A percentile compares a stretch with the other conserved stretches of the same genome.
Conservation (phyloP, 2,888 invertebrate species). For the Acleris laterana region DNA sequence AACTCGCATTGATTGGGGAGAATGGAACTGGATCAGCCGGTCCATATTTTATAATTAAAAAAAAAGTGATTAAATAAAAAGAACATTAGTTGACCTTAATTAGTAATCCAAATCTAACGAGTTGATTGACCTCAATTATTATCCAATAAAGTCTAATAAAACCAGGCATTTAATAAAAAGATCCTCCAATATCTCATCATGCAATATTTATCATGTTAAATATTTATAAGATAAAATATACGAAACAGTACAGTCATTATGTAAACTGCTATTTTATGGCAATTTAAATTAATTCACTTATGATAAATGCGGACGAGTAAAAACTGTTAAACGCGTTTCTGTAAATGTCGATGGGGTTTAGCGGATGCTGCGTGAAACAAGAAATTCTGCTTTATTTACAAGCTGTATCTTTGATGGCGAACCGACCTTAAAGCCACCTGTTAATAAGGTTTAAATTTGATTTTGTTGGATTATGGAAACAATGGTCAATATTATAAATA, state of each 20-base stretch:
- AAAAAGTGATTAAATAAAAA: too few relatives aligned
- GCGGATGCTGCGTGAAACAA: conserved; percentile 64
- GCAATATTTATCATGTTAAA: conserved; percentile 63
- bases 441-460: conserved; percentile 41
- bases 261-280: conserved; percentile 74
- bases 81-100: background rate
- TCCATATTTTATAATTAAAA: too few relatives aligned
- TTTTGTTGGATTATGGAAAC: conserved; percentile 44
- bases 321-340: conserved; percentile 68
- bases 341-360: conserved; percentile 68
- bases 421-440: conserved; percentile 39
- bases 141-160: conserved; percentile 21
- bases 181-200: conserved; percentile 41
- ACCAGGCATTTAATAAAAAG: conserved; percentile 13
- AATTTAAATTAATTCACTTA: conserved; percentile 81
- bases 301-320: conserved; percentile 68
- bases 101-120: background rate
- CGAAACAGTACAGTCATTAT: conserved; percentile 65
- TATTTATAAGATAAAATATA: conserved; percentile 60
- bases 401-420: conserved; percentile 29
- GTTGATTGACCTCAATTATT: conserved; percentile 16
- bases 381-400: conserved; percentile 54
- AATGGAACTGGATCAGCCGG: too few relatives aligned
- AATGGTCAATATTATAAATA: conserved; percentile 63
- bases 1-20: too few relatives aligned